phyloP scores from a whole-genome alignment of 1,140 invertebrate genomes.

The Hyposmocoma kahamanoa region DNA sequence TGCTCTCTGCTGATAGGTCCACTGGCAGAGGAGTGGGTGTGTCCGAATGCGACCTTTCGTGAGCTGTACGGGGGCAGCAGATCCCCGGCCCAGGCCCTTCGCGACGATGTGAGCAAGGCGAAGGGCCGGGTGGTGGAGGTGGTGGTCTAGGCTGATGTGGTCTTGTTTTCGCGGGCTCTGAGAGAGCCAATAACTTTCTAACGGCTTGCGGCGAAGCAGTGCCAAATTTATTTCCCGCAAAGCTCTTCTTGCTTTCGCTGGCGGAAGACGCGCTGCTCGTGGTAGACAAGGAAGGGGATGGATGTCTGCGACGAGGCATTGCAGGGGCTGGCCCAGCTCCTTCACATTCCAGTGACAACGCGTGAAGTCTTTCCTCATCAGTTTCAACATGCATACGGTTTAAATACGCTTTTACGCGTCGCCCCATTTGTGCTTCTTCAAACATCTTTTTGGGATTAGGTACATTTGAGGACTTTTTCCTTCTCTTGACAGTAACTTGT shows the following conservation, averaged over 20 bases:
- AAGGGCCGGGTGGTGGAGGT: conserved; percentile 73
- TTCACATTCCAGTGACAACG: conserved; percentile 93
- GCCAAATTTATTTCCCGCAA: conserved; percentile 83
- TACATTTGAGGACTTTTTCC: conserved; percentile 92
- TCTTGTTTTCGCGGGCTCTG: conserved; percentile 89
- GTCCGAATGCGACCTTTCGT: conserved; percentile 93
- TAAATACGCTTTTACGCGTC: conserved; percentile 96
- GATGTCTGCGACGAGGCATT: conserved; percentile 81
- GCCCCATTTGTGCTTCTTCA: conserved; percentile 98
- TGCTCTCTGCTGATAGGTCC: conserved; percentile 94
- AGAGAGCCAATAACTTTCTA: conserved; percentile 91
- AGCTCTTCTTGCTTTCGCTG: conserved; percentile 81
- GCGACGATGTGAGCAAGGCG: conserved; percentile 80
- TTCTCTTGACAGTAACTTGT: conserved; percentile 90
- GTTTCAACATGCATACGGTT: conserved; percentile 93
- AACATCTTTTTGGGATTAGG: conserved; percentile 99
- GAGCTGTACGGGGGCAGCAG: conserved; percentile 75
- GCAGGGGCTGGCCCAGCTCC: conserved; percentile 75
- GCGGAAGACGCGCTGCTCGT: conserved; percentile 92
- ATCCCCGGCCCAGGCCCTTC: conserved; percentile 74
- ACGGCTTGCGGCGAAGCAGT: conserved; percentile 97
- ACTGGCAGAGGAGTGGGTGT: conserved; percentile 89
- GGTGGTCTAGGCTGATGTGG: conserved; percentile 87
- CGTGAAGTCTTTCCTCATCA: conserved; percentile 92
- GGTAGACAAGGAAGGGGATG: conserved; percentile 91